Evolutionary conservation across 2,113 vertebrate species (phyloP).

Genomic region (Syngnathus scovelli): DNA sequence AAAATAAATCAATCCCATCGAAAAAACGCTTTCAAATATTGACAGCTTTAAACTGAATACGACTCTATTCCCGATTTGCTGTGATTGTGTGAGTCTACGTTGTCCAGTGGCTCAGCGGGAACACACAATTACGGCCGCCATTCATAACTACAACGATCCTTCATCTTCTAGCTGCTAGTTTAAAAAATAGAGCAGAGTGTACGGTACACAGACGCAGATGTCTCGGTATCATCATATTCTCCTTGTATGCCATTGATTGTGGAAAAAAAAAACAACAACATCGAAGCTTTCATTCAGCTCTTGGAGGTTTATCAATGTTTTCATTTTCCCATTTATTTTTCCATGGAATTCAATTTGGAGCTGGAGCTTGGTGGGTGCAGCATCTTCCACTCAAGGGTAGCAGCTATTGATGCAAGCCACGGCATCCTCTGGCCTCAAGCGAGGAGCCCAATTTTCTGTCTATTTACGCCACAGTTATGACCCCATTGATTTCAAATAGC

Average conservation of each 20-base stretch:
- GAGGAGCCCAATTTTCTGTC: slow-evolving; percentile 57
- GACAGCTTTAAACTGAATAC: not conserved
- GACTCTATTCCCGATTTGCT: slow-evolving; percentile 11
- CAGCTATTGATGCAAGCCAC: slow-evolving; percentile 55
- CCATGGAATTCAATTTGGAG: slow-evolving; percentile 59
- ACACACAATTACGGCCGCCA: slow-evolving; percentile 27
- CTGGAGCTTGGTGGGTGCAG: slow-evolving; percentile 31
- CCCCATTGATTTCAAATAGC: slow-evolving; percentile 60
- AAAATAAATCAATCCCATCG: too few species aligned
- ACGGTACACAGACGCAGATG: slow-evolving; percentile 41
- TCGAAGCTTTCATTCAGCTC: slow-evolving; percentile 48
- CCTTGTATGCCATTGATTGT: slow-evolving; percentile 34
- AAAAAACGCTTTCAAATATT: not conserved
- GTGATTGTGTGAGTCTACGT: slow-evolving; percentile 12
- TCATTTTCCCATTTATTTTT: slow-evolving; percentile 56
- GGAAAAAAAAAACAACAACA: slow-evolving; percentile 27
- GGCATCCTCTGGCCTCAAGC: slow-evolving; percentile 45
- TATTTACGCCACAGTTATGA: slow-evolving; percentile 61
- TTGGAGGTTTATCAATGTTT: slow-evolving; percentile 59
- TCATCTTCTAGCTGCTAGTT: slow-evolving; percentile 46
- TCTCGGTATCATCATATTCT: slow-evolving; percentile 34
- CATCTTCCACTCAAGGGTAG: slow-evolving; percentile 50
- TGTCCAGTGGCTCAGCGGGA: slow-evolving; percentile 21
- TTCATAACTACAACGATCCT: slow-evolving; percentile 36
- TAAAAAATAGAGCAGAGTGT: slow-evolving; percentile 44